Base-by-base conservation (phyloP, 1,140 invertebrate species). In the Akabosia matsudoensis region DNA sequence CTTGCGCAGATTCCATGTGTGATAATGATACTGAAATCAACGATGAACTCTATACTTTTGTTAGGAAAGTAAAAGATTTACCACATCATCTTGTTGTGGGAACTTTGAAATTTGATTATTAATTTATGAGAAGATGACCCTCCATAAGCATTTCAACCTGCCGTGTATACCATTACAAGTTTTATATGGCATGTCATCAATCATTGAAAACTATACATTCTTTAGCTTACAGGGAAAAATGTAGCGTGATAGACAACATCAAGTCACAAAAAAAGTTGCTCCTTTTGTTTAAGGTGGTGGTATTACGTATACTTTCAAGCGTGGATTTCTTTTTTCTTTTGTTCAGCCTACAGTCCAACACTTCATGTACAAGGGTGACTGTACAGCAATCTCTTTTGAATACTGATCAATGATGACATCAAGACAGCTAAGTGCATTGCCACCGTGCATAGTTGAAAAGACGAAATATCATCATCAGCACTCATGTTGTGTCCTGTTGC, bases 271-370 rank as follows among this genome's bases (percentile, higher is more conserved):
- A n/a, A n/a, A 61, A 61, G 54, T 61, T 45, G 37, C 18, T 45
- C 37, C 37, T 45, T n/a, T n/a, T n/a, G n/a, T n/a, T n/a, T n/a
- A n/a, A n/a, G 54, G 54, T 61, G 54, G 54, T 61, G 54, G 54
- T 61, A 24, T 14, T 61, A 24, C 14, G 54, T 24, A 61, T 13
- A 51, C n/a, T n/a, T n/a, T n/a, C 45, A 51, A 22, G 54, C 54
- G 24, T 7, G n/a, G 54, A 61, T n/a, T 61, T 45, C 37, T 61
- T 61, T 61, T 61, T n/a, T 61, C 4, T 14, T 14, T 7, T 61
- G 7, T 10, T 51, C 45, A 51, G 24, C n/a, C 54, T 45, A 10
- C 37, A 45, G 7, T 18, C 7, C 37, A 45, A 45, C 37, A 45
- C 37, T 45, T 18, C 7, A 45, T 45, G 37, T 45, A 45, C 7